Percentiles rank a stretch among this genome's conserved stretches.
Evolutionary conservation across 2,113 vertebrate species (phyloP).

Genomic region (Apodemus sylvaticus): DNA sequence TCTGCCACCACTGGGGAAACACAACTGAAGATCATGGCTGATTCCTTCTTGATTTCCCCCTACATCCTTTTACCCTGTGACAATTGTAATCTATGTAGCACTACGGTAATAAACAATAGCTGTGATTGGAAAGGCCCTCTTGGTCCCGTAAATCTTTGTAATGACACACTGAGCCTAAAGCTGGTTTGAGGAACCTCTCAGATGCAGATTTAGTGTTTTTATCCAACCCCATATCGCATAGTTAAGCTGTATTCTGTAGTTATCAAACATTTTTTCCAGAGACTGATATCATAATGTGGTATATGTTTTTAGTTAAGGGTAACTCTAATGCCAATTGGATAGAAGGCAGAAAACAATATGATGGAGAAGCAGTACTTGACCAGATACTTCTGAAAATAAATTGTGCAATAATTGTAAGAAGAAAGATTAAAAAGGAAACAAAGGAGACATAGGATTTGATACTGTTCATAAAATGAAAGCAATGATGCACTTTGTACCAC

Average conservation of each 20-base stretch:
- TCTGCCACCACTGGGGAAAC: fast-evolving
- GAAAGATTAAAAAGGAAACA: constrained; percentile 46
- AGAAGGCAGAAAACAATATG: constrained; percentile 48
- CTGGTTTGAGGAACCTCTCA: neutral
- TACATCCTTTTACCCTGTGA: neutral
- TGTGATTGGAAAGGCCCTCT: neutral
- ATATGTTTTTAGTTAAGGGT: constrained; percentile 64
- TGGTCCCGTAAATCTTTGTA: neutral
- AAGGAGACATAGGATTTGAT: neutral
- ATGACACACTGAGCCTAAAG: neutral
- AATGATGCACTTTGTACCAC: constrained; percentile 59
- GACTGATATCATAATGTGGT: neutral
- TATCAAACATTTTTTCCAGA: constrained; percentile 42
- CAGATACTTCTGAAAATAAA: constrained; percentile 54
- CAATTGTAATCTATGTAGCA: neutral
- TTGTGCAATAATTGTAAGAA: constrained; percentile 42
- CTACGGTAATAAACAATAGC: neutral
- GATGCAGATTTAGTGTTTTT: neutral
- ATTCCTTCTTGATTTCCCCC: neutral
- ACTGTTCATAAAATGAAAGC: neutral
- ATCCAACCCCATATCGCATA: neutral
- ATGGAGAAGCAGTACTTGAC: constrained; percentile 60
- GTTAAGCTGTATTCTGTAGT: constrained; percentile 3
- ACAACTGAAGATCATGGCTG: neutral
- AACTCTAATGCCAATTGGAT: constrained; percentile 41